Percentiles rank a stretch among this genome's conserved stretches.
phyloP scores from a whole-genome alignment of 2,113 vertebrate species.

The Cynopterus brachyotis region DNA sequence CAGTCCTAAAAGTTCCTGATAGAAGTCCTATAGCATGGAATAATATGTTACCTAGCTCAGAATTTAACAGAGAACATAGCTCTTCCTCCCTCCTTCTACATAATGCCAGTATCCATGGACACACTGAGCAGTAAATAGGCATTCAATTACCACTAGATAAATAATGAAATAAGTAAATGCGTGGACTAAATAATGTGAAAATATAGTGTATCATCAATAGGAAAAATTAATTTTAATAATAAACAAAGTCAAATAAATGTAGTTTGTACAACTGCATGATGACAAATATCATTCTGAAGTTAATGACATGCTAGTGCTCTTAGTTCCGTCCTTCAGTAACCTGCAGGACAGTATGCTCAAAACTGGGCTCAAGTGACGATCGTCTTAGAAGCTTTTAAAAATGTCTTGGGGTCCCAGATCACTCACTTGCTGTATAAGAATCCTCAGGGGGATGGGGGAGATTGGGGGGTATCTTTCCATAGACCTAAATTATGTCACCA shows the following conservation, averaged over 20 bases:
- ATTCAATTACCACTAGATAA: not conserved
- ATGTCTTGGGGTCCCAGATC: not conserved
- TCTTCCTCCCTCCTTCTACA: not conserved
- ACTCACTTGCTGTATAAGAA: not conserved
- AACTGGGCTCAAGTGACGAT: not conserved
- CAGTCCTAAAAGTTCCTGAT: not conserved
- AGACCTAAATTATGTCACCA: not conserved
- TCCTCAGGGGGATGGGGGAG: not conserved
- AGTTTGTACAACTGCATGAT: not conserved
- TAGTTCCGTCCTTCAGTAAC: not conserved
- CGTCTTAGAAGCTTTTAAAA: not conserved
- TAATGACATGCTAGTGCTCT: not conserved
- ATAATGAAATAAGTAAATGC: not conserved
- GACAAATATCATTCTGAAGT: not conserved
- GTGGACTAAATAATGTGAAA: not conserved
- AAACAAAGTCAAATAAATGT: not conserved
- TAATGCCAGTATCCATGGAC: not conserved
- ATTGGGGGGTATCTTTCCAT: not conserved
- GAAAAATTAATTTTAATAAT: not conserved
- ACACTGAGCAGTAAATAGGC: not conserved
- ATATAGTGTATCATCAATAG: not conserved
- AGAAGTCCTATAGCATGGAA: rapidly evolving
- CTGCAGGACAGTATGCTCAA: not conserved
- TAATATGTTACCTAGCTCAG: not conserved
- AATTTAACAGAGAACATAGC: not conserved